Evolutionary conservation across 2,113 vertebrate species (phyloP).

Genomic region (Periophthalmodon schlosseri): DNA sequence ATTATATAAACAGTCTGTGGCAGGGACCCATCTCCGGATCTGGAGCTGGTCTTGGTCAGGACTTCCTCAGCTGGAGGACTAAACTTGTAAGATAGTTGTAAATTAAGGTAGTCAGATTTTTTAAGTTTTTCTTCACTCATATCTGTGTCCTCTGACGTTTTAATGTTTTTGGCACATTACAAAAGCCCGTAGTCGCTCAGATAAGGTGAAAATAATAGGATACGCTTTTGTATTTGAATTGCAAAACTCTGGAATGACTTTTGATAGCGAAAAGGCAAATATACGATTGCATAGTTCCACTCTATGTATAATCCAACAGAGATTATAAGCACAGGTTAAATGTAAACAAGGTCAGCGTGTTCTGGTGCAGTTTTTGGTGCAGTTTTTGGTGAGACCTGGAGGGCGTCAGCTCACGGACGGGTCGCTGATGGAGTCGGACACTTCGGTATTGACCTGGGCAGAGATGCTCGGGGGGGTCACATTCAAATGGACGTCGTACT

Average conservation of each 20-base stretch:
- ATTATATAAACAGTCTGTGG: too few species aligned
- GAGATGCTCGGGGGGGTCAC: conserved; percentile 75
- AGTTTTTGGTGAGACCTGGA: too few species aligned
- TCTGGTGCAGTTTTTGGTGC: neutral
- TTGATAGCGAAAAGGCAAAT: neutral
- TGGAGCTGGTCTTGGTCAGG: too few species aligned
- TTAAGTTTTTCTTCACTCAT: neutral
- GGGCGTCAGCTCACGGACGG: conserved; percentile 67
- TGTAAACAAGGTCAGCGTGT: neutral
- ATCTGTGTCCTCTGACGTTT: neutral
- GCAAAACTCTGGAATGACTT: neutral
- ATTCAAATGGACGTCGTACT: conserved; percentile 92
- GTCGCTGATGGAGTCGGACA: conserved; percentile 58
- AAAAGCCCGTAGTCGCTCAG: neutral
- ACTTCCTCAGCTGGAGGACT: too few species aligned
- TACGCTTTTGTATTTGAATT: neutral
- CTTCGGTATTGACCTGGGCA: conserved; percentile 77
- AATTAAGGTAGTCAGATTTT: too few species aligned
- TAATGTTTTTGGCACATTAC: neutral
- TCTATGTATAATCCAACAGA: neutral
- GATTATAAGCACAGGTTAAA: neutral
- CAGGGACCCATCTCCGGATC: too few species aligned
- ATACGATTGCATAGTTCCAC: neutral
- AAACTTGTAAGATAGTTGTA: too few species aligned
- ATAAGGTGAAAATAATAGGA: neutral